Percentiles rank a stretch among this genome's conserved stretches.
phyloP scores from a whole-genome alignment of 2,888 invertebrate genomes.

The Leptopilina syphax region DNA sequence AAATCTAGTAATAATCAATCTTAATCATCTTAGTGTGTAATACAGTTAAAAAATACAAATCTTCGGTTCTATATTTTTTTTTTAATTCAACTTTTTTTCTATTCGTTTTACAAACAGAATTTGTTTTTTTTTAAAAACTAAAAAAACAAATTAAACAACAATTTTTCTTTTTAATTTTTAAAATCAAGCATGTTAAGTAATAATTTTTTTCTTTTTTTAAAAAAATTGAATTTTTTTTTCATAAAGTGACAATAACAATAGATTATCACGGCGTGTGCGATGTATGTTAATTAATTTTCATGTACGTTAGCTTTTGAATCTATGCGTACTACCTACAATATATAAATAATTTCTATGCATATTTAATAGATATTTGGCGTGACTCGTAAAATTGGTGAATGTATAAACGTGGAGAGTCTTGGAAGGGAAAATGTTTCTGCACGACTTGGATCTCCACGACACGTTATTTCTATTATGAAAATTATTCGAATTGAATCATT shows the following conservation, averaged over 20 bases:
- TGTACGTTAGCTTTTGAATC: conserved; percentile 30
- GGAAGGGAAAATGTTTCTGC: conserved; percentile 24
- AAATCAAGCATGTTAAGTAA: not conserved
- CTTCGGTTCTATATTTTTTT: not conserved
- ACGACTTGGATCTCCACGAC: conserved; percentile 21
- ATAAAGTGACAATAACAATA: conserved; percentile 21
- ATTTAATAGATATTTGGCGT: conserved; percentile 39
- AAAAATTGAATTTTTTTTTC: conserved; percentile 21
- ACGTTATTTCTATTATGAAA: not conserved
- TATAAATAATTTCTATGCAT: conserved; percentile 38
- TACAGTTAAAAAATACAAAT: conserved; percentile 29
- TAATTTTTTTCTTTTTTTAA: not conserved
- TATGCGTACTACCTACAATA: conserved; percentile 37
- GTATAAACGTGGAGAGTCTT: not conserved
- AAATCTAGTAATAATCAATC: conserved; percentile 20
- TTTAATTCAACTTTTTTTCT: not conserved
- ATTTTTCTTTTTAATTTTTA: not conserved
- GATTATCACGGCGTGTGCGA: conserved; percentile 19
- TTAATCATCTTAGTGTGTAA: conserved; percentile 19
- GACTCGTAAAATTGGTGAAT: conserved; percentile 36
- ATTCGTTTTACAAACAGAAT: not conserved
- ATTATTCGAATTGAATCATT: conserved; percentile 23
- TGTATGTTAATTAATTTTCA: conserved; percentile 14
- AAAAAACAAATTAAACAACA: not conserved
- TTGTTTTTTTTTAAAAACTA: not conserved